Evolutionary conservation across 2,797 vertebrate species (phyloP), one percentile per base, ranked within the genome.

Genomic region (Bovichtus diacanthus): DNA sequence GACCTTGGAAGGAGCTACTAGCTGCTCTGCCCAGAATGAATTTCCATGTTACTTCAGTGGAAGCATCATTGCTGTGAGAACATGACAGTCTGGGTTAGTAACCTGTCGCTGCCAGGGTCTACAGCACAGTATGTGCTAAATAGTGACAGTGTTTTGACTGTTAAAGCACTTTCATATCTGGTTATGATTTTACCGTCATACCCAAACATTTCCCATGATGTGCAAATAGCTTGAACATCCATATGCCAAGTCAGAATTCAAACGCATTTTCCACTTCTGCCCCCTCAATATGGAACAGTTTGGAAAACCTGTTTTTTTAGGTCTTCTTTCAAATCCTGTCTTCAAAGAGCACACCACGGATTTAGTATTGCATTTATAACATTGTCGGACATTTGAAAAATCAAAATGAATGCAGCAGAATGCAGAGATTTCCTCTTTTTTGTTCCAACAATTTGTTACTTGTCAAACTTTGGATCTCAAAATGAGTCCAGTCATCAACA

Each of bases 11-110:
- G 21, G n/a, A 80, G 64, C 36, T 18, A 16, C 19, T 29, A 59
- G 29, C 47, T 56, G 19, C 49, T 76, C 51, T 72, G 70, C 66
- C 76, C 63, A 59, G 71, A 67, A 64, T 62, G 2, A 60, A 67
- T 82, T 76, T 70, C 72, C 43, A 49, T 82, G 66, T 78, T 65
- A 31, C 41, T 55, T 80, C 75, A 78, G 49, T 70, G 31, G 63
- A 78, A 69, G 15, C 47, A 18, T 72, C 23, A 6, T 25, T 11
- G 27, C 61, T 69, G 39, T 18, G 43, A 69, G 39, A 77, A 81
- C 47, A 68, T 61, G 43, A 61, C 58, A 58, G 70, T 60, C 12
- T 53, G 18, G 23, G 56, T 70, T 51, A 73, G 49, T 61, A 64
- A 60, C 27, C 9, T 60, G 9, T 58, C 9, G 3, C 41, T 66